phyloP scores from a whole-genome alignment of 2,113 vertebrate species.

The Lota lota region DNA sequence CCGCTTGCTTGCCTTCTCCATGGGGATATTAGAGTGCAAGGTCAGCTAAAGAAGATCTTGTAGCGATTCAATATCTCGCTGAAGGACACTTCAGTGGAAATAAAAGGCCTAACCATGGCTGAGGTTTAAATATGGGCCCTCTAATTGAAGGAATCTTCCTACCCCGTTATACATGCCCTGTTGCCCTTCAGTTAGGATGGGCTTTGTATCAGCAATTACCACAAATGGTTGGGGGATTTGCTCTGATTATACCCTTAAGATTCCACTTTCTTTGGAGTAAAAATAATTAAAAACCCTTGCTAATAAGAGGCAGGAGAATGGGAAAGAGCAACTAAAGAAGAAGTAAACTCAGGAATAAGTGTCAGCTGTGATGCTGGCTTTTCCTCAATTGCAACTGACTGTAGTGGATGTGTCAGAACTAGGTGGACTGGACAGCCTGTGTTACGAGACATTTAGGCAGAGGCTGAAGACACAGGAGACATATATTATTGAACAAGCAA shows the following conservation, averaged over 20 bases:
- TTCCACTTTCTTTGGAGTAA: too few species aligned
- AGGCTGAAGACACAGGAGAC: constrained; percentile 5
- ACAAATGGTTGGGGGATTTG: too few species aligned
- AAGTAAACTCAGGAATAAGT: not conserved
- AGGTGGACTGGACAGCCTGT: not conserved
- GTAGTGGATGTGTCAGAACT: not conserved
- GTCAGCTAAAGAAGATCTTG: not conserved
- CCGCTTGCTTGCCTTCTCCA: not conserved
- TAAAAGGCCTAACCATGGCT: not conserved
- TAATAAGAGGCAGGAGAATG: not conserved
- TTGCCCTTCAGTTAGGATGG: too few species aligned
- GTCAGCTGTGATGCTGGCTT: too few species aligned
- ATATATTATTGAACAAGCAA: constrained; percentile 39
- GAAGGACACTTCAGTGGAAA: not conserved
- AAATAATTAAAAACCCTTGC: not conserved
- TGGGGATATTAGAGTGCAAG: not conserved
- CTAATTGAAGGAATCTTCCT: not conserved
- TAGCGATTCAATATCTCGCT: not conserved
- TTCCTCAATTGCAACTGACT: not conserved
- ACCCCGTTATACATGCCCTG: too few species aligned
- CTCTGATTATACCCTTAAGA: too few species aligned
- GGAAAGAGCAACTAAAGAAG: too few species aligned
- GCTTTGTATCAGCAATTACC: too few species aligned
- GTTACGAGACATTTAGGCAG: not conserved
- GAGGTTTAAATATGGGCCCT: not conserved